Base-by-base conservation (phyloP, 2,113 vertebrate species). In the Corythoichthys intestinalis region DNA sequence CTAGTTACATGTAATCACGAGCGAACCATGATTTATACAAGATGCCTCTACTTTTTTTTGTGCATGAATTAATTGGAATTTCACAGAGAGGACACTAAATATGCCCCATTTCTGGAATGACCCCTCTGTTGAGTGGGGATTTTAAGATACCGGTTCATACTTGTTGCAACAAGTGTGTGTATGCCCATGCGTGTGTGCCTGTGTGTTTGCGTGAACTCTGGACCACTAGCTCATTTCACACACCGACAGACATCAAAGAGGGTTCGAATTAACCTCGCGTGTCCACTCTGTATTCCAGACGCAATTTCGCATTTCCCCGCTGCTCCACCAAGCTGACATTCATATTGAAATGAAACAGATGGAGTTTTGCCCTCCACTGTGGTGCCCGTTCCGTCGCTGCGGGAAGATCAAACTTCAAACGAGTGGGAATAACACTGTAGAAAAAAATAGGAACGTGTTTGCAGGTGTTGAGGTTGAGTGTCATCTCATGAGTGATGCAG, bases 161-260 rank as follows among this genome's bases (percentile, higher is more conserved):
- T 49, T 10, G 70, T 71, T 67, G 54, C 35, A 59, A 74, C 73
- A 34, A 58, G 76, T 70, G 57, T 3, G 4, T 8, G 20, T 75
- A 59, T 47, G 38, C 41, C n/a, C 2, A 5, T 7, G 0, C 0
- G 35, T 52, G 20, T 72, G 38, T 49, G 76, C 63, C 44, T n/a
- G 35, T 50, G 72, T 73, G 79, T 84, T 75, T 72, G 75, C 49
- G 74, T 80, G 85, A 88, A 84, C 88, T 72, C 69, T 77, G 65
- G 84, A 88, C 88, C 86, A 85, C 73, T 85, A 90, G 78, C 86
- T 89, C 87, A 91, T 92, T 92, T 92, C 90, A 91, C 86, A 91
- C 85, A 69, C 82, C 86, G 77, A 69, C 83, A 79, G 84, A 92
- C 90, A 90, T 92, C 90, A 92, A 91, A 92, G 89, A 84, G 75